A percentile compares a stretch with the other conserved stretches of the same genome.
Conservation (phyloP, 2,113 vertebrate species). For the Collichthys lucidus region DNA sequence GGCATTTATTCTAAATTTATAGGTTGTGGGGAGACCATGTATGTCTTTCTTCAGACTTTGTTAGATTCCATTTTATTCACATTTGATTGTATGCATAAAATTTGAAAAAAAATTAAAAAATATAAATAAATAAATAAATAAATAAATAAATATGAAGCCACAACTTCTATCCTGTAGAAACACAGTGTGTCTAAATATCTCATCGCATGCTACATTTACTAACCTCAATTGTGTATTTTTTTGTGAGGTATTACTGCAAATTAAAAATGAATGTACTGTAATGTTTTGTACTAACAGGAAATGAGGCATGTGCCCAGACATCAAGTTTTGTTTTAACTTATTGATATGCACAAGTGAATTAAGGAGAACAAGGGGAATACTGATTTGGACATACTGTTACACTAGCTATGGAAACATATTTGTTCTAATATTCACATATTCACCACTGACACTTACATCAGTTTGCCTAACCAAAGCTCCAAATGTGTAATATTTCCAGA, state of each 20-base stretch:
- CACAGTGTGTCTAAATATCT: no score
- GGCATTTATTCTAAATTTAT: not conserved
- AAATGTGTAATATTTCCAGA: conserved; percentile 13
- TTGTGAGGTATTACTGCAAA: not conserved
- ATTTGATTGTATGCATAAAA: not conserved
- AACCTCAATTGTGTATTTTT: not conserved
- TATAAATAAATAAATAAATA: not conserved
- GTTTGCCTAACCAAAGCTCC: conserved; percentile 1
- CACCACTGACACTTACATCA: conserved; percentile 4
- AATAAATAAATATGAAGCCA: not conserved
- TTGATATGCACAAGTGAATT: no score
- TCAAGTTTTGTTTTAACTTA: not conserved
- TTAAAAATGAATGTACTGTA: not conserved
- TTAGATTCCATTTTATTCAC: not conserved
- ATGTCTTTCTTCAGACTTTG: not conserved
- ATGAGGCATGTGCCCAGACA: not conserved
- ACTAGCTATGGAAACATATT: not conserved
- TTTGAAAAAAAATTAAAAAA: not conserved
- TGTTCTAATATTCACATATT: not conserved
- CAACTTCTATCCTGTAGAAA: not conserved
- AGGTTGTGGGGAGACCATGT: not conserved
- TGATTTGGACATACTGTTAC: not conserved
- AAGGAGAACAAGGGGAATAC: not conserved
- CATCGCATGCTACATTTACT: not conserved
- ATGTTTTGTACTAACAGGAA: not conserved